phyloP scores from a whole-genome alignment of 53 echinoderm and acorn worm species.

The Astropecten irregularis region DNA sequence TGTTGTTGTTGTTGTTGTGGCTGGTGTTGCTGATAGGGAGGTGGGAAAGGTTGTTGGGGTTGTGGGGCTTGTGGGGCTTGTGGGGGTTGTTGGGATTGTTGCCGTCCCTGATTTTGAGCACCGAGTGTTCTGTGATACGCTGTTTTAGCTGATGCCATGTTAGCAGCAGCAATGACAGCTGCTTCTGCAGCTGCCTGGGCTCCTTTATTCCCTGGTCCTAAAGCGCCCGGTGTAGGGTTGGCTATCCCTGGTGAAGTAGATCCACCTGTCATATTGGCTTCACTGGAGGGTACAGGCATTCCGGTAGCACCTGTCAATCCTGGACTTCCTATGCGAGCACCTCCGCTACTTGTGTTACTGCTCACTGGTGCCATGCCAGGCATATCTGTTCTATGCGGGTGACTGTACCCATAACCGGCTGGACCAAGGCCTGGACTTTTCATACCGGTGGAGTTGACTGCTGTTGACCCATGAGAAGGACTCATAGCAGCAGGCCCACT shows the following conservation, averaged over 20 bases:
- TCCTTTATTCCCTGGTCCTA: conserved; percentile 57
- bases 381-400: conserved; percentile 73
- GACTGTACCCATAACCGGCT: conserved; percentile 62
- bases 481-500: conserved; percentile 57
- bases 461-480: conserved; percentile 40
- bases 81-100: conserved; percentile 53
- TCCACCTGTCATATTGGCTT: conserved; percentile 29
- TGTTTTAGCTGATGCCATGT: conserved; percentile 72
- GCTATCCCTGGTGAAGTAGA: conserved; percentile 33
- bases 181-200: conserved; percentile 87
- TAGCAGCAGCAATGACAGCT: conserved; percentile 85
- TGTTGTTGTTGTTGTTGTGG: conserved; percentile 26
- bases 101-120: conserved; percentile 48
- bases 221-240: conserved; percentile 20
- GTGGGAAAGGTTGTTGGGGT: conserved; percentile 54
- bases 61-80: too few species aligned
- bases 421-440: conserved; percentile 67
- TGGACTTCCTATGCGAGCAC: conserved; percentile 14
- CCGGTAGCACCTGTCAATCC: conserved; percentile 39
- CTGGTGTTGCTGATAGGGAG: conserved; percentile 48
- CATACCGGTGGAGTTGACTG: conserved; percentile 14
- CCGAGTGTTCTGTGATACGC: conserved; percentile 66
- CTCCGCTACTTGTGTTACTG: conserved; percentile 35
- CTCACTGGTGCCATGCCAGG: conserved; percentile 46
- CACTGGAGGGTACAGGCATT: conserved; percentile 27